A percentile compares a stretch with the other conserved stretches of the same genome.
phyloP scores from a whole-genome alignment of 2,797 vertebrate species.

The Lateolabrax maculatus region DNA sequence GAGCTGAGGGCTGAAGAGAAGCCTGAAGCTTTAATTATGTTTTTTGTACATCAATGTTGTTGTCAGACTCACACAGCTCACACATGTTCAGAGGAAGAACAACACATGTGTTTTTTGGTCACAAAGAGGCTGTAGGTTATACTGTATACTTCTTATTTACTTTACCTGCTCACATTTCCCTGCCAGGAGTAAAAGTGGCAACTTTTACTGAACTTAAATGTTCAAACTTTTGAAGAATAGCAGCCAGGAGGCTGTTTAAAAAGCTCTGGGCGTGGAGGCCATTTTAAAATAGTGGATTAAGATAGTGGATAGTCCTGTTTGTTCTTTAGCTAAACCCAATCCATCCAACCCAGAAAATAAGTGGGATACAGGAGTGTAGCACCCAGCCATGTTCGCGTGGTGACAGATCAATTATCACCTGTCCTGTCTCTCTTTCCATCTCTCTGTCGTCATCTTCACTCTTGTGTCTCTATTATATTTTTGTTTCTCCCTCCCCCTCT shows the following conservation, averaged over 20 bases:
- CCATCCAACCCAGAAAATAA: constrained; percentile 11
- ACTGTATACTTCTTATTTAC: not conserved
- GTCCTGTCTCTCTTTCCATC: constrained; percentile 38
- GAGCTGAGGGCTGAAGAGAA: constrained; percentile 15
- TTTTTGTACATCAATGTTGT: not conserved
- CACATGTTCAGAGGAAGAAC: not conserved
- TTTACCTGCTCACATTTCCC: not conserved
- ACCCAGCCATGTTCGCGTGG: constrained; percentile 7
- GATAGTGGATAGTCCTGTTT: not conserved
- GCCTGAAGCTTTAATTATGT: constrained; percentile 16
- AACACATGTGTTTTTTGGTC: constrained; percentile 4
- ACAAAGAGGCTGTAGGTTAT: constrained; percentile 3
- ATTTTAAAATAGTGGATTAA: not conserved
- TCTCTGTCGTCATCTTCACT: constrained; percentile 14
- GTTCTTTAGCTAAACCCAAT: constrained; percentile 5
- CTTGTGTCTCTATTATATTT: constrained; percentile 30
- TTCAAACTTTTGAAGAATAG: not conserved
- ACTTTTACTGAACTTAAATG: not conserved
- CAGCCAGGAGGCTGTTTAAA: not conserved
- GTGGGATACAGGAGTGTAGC: constrained; percentile 17
- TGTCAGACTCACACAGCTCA: constrained; percentile 5
- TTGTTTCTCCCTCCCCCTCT: not conserved
- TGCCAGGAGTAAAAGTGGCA: constrained; percentile 3
- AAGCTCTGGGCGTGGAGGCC: not conserved
- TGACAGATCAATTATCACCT: constrained; percentile 74